Evolutionary conservation across 2,113 vertebrate genomes (phyloP), one percentile per base, ranked within the genome.

Genomic region (Gavialis gangeticus): DNA sequence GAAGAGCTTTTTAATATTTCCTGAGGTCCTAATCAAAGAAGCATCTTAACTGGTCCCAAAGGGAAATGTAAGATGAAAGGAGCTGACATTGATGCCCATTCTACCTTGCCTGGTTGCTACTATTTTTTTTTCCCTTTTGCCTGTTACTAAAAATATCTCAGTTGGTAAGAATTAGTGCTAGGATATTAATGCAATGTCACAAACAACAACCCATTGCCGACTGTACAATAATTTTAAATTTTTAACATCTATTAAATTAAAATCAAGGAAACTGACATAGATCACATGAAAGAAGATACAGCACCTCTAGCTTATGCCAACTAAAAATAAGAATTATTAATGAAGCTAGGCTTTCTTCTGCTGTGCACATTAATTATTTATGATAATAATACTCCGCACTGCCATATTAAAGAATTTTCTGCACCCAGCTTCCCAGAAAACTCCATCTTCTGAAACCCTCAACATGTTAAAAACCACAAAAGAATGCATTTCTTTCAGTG

Each of bases 291-390:
- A 97, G 97, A 98, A 98, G 97, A 98, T 97, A 95, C 97, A 98
- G 97, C 95, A 98, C 97, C 97, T 98, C 98, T 91, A 97, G 97
- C 98, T 98, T 94, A 97, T 98, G 98, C 98, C 98, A 98, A 98
- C 97, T 97, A 97, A 98, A 98, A 98, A 98, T 98, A 98, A 98
- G 98, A 98, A 98, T 98, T 98, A 98, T 98, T 98, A 98, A 98
- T 98, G 98, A 98, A 98, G 97, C 97, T 97, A 93, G 76, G 97
- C 98, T 98, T 98, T 98, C 98, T 98, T 98, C 98, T 98, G 97
- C 98, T 98, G 98, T 98, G 98, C 97, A 98, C 96, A 98, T 98
- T 98, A 98, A 98, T 98, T 98, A 98, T 98, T 98, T 98, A 98
- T 98, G 98, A 98, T 98, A 98, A 98, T 98, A 98, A 98, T 98